Evolutionary conservation across 2,797 vertebrate genomes (phyloP), one percentile per base, ranked within the genome.

Genomic region (Sphenodon punctatus): DNA sequence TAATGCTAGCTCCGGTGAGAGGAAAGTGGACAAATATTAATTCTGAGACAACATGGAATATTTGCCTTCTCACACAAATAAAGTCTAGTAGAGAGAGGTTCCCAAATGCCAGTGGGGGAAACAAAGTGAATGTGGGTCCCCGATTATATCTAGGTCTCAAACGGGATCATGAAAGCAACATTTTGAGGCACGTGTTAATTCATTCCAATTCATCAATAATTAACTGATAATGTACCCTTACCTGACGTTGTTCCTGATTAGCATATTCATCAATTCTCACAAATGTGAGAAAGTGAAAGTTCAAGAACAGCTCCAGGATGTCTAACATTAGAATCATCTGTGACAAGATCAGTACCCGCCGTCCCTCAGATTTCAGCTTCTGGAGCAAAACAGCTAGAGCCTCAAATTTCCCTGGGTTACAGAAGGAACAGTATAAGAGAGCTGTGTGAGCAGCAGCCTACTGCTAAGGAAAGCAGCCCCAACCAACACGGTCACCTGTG

Each of bases 301-400:
- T 97, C 53, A 99, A 92, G 91, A 99, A 99, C 61, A 96, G 91
- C 90, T 98, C 98, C 93, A 99, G 90, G 86, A 99, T 97, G 91
- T 99, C 98, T 65, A 99, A 83, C 98, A 98, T 99, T 79, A 97
- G 96, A 87, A 97, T 93, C 98, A 99, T 98, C 93, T 99, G 98
- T 6, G 98, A 98, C 78, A 98, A 96, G 90, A 99, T 98, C 83
- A 98, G 96, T 53, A 99, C 98, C 4, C 99, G 97, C 1, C 97
- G 98, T n/a, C 96, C 97, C 81, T 99, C 99, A 0, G 97, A 97
- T 63, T 95, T 96, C 46, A 99, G 86, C 92, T 99, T 99, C 85
- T 97, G 97, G 61, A 99, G 97, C 73, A 99, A 90, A 78, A 99
- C 95, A 15, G 97, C 97, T 36, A 99, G 94, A 8, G 98, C 98